phyloP scores from a whole-genome alignment of 2,888 invertebrate genomes.

The Ptychoptera albimana region DNA sequence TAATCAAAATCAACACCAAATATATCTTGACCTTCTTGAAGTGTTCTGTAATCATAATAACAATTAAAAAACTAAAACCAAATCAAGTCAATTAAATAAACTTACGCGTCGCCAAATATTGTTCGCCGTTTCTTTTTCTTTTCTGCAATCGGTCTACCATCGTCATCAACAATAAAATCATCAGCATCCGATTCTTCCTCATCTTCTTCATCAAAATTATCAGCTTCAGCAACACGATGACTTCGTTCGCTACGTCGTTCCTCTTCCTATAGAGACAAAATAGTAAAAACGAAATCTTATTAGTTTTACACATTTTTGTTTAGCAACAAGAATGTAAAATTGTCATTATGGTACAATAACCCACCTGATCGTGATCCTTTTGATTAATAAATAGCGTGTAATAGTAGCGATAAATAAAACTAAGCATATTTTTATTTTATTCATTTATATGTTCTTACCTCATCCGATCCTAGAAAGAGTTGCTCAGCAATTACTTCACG shows the following conservation, averaged over 20 bases:
- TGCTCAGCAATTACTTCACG: slow-evolving; percentile 81
- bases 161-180: slow-evolving; percentile 96
- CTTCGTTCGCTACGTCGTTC: slow-evolving; percentile 58
- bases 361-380: slow-evolving; percentile 9
- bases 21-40: slow-evolving; percentile 97
- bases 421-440: not conserved
- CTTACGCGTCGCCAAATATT: slow-evolving; percentile 76
- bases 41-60: slow-evolving; percentile 36
- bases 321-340: not conserved
- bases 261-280: slow-evolving; percentile 43
- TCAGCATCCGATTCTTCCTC: slow-evolving; percentile 76
- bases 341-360: slow-evolving; percentile 1
- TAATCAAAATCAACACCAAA: slow-evolving; percentile 99
- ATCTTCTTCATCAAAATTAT: slow-evolving; percentile 61
- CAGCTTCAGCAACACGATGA: slow-evolving; percentile 45
- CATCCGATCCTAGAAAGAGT: slow-evolving; percentile 73
- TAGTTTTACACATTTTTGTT: not conserved
- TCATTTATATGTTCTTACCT: slow-evolving; percentile 39
- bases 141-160: slow-evolving; percentile 73
- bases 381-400: not conserved
- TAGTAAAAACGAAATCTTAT: not conserved
- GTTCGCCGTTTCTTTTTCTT: slow-evolving; percentile 64
- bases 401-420: not conserved
- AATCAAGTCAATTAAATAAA: slow-evolving; percentile 14
- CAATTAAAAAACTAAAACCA: slow-evolving; percentile 1